Percentiles rank a stretch among this genome's conserved stretches.
Evolutionary conservation across 1,140 invertebrate species (phyloP).

Genomic region (Grapholita molesta): DNA sequence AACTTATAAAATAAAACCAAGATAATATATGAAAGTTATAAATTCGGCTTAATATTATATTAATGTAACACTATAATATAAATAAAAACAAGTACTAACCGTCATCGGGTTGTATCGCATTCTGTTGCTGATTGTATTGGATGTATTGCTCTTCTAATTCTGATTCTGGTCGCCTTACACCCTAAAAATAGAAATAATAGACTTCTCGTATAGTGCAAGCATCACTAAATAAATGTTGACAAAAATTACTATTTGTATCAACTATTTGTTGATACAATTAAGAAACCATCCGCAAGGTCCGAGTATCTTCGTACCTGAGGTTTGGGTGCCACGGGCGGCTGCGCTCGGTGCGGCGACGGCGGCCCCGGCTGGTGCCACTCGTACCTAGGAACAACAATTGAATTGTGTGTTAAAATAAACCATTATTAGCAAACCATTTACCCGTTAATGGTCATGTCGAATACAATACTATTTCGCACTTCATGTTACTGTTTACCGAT

Average conservation of each 20-base stretch:
- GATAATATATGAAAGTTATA: too few species aligned
- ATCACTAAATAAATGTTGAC: too few species aligned
- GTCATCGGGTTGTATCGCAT: conserved; percentile 52
- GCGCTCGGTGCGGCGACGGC: conserved; percentile 73
- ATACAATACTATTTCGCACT: too few species aligned
- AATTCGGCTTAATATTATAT: too few species aligned
- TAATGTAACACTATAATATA: conserved; percentile 14
- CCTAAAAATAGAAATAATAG: conserved; percentile 28
- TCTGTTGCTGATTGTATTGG: conserved; percentile 34
- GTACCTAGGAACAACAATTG: conserved; percentile 50
- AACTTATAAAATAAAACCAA: neutral
- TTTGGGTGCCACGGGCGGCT: conserved; percentile 77
- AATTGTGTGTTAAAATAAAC: too few species aligned
- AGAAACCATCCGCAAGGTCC: too few species aligned
- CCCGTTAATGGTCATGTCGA: too few species aligned
- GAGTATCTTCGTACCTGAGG: conserved; percentile 56
- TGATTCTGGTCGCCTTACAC: conserved; percentile 42
- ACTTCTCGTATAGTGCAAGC: neutral
- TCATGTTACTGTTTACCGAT: too few species aligned
- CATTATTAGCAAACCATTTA: too few species aligned
- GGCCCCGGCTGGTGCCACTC: conserved; percentile 65
- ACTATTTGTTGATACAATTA: too few species aligned
- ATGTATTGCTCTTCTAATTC: conserved; percentile 50
- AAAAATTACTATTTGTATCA: too few species aligned
- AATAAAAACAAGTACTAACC: conserved; percentile 36